Evolutionary conservation across 92 coral and sea anemone species (phyloP), one percentile per base, ranked within the genome.

Genomic region (Epizoanthus rinbou): DNA sequence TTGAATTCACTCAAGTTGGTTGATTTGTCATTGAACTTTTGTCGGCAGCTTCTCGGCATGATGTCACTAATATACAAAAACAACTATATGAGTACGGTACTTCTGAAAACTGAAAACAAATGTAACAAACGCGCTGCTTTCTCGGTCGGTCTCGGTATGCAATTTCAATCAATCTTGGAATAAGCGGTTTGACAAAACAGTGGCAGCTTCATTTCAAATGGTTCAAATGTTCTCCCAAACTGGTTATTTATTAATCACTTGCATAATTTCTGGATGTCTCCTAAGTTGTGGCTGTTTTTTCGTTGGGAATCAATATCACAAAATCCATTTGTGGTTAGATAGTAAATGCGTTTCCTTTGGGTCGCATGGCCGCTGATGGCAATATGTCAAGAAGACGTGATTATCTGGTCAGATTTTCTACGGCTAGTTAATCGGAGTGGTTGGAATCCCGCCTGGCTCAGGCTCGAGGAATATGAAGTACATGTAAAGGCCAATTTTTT

Each of bases 231-330:
- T 25, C 70, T 37, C 59, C 52, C 62, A 63, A 78, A 17, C 57
- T 78, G 45, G 37, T 78, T 78, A 78, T 78, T 78, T 78, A 78
- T 78, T 78, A 60, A 78, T 78, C 39, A 19, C 57, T 28, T 78
- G 62, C 62, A 57, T 41, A 63, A 78, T 41, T 62, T 62, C 24
- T 60, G 19, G 18, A 5, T 5, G 23, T 63, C 50, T 41, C 22
- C 82, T 57, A 78, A 78, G 72, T 52, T 78, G 82, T 21, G 82
- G 82, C 64, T 62, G 41, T 6, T 19, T 39, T 78, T 78, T 53
- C 62, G 66, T 78, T 60, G 14, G 16, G 71, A 43, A 57, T 19
- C 62, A 78, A 78, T 78, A 78, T 45, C 58, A 10, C 28, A 14
- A 62, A 62, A 62, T 63, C 22, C 45, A 31, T 78, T 14, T 60